Evolutionary conservation across 2,113 vertebrate genomes (phyloP), one percentile per base, ranked within the genome.

Genomic region (Leptocoma aspasia): DNA sequence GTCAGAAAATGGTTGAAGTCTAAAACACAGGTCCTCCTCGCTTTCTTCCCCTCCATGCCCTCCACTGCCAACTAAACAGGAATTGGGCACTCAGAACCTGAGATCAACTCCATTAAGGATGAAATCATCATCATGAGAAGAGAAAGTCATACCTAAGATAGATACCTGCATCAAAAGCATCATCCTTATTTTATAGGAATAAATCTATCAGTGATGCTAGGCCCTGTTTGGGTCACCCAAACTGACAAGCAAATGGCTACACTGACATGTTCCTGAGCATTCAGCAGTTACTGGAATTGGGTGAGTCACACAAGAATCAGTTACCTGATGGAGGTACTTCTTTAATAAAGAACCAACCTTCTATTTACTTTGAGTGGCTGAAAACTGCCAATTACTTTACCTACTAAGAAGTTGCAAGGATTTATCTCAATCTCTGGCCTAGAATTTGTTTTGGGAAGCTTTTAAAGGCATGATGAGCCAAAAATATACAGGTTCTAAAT

Each of bases 1-100:
- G 17, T 49, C 19, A 68, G 30, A 42, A 79, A 88, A 50, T 39
- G 26, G 23, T 35, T 42, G 22, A 71, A 33, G 27, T 77, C 10
- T 83, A 30, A 81, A 70, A 30, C 24, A 49, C 1, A 31, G 18
- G 54, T 63, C 4, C 20, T 76, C 3, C 2, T 85, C 28, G 9
- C 14, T 21, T 70, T 60, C 21, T 3, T 68, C 22, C 7, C 37
- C 19, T 1, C 2, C 5, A 5, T 5, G 5, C 26, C 18, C 4
- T 86, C 15, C 13, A 11, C 14, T 70, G 30, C 13, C 30, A 79
- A 8, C 7, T 45, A 53, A 52, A 81, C 6, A 65, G 22, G 24
- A 87, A 68, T 17, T 56, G 65, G 35, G 11, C 9, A 47, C 30
- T 92, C 42, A 53, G 24, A 81, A 65, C 11, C 15, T 1, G 15